phyloP scores from a whole-genome alignment of 2,113 vertebrate genomes.

The Falco punctatus region DNA sequence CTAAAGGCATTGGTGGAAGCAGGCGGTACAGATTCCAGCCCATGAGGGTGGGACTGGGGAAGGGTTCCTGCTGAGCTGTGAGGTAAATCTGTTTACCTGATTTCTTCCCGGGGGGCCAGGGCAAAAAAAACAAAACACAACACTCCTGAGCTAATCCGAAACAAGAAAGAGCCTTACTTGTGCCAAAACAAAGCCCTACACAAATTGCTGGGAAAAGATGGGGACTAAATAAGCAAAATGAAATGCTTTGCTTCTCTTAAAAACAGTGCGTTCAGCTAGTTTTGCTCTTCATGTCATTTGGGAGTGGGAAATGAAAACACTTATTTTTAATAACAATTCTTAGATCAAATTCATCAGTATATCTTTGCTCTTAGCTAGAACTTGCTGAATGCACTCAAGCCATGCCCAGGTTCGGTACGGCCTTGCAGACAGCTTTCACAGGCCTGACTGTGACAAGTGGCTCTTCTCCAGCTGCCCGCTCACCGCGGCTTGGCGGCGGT shows the following conservation, averaged over 20 bases:
- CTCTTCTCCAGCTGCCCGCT: not conserved
- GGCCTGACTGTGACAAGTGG: accelerated
- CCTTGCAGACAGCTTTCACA: not conserved
- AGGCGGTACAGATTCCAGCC: not conserved
- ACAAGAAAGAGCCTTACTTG: not conserved
- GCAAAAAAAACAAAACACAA: accelerated
- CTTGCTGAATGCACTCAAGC: not conserved
- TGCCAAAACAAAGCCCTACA: not conserved
- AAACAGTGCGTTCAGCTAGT: not conserved
- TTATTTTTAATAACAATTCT: not conserved
- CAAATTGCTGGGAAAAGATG: not conserved
- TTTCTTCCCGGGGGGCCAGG: not conserved
- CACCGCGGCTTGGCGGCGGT: too few species aligned
- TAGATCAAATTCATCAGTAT: not conserved
- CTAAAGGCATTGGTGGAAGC: not conserved
- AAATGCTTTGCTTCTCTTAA: not conserved
- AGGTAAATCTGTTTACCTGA: not conserved
- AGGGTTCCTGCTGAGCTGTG: not conserved
- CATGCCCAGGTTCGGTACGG: not conserved
- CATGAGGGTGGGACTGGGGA: not conserved
- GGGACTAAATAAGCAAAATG: not conserved
- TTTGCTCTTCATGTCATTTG: not conserved
- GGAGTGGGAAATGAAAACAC: not conserved
- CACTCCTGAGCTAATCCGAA: not conserved
- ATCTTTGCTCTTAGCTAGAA: not conserved